phyloP scores from a whole-genome alignment of 1,140 invertebrate species.

The Heliothis virescens region DNA sequence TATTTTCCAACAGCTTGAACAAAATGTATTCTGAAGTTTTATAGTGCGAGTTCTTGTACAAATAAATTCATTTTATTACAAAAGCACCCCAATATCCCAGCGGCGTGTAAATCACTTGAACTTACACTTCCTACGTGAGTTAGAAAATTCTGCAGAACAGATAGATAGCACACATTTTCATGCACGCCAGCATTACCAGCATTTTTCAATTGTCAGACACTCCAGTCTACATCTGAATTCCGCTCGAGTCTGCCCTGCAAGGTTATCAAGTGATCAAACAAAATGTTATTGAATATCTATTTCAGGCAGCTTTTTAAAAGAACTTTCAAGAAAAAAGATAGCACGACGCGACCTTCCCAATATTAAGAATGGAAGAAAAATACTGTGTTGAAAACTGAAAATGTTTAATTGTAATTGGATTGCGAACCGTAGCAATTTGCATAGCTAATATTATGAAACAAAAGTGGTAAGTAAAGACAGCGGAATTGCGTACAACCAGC shows the following conservation, averaged over 20 bases:
- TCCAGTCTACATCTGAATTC: constrained; percentile 12
- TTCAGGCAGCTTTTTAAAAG: neutral
- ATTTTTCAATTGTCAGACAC: constrained; percentile 12
- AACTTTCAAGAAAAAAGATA: constrained; percentile 16
- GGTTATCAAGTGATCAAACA: constrained; percentile 24
- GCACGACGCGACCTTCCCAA: neutral
- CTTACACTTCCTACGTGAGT: constrained; percentile 11
- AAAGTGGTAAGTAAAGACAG: constrained; percentile 4
- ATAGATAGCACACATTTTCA: constrained; percentile 22
- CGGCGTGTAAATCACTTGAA: constrained; percentile 13
- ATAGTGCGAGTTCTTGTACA: neutral
- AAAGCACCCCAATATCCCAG: neutral
- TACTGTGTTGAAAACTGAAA: neutral
- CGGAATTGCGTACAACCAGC: constrained; percentile 27
- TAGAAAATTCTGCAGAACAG: constrained; percentile 26
- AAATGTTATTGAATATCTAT: constrained; percentile 30
- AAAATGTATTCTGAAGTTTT: neutral
- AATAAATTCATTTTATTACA: constrained; percentile 14
- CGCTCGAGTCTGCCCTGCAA: neutral
- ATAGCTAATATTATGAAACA: constrained; percentile 26
- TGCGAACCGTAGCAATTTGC: neutral
- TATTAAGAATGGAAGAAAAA: neutral
- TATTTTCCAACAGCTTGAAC: neutral
- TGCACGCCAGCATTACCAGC: constrained; percentile 9
- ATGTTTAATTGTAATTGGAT: constrained; percentile 6